phyloP scores from a whole-genome alignment of 2,888 invertebrate species.

The Cataglyphis altisquamis region DNA sequence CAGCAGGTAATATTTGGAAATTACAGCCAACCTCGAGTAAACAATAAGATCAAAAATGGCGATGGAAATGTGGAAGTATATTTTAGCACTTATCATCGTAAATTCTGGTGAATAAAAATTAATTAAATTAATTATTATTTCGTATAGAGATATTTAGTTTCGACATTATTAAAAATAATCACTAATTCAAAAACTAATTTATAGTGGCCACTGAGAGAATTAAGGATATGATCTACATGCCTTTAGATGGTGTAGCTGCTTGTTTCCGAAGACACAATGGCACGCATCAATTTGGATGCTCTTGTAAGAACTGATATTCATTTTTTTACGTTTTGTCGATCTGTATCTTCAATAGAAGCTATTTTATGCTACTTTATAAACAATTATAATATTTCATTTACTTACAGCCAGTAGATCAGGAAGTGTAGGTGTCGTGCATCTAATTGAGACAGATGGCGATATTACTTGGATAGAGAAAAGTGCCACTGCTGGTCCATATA shows the following conservation, averaged over 20 bases:
- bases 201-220: constrained; percentile 88
- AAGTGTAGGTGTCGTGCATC: constrained; percentile 94
- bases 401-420: constrained; percentile 91
- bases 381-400: not conserved
- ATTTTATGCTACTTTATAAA: not conserved
- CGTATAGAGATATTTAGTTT: not conserved
- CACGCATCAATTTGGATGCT: constrained; percentile 98
- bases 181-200: constrained; percentile 26
- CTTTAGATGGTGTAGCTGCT: constrained; percentile 90
- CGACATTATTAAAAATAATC: not conserved
- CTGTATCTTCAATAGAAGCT: not conserved
- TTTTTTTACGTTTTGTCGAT: not conserved
- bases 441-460: constrained; percentile 90
- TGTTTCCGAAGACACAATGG: constrained; percentile 97
- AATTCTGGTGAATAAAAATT: constrained; percentile 48
- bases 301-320: constrained; percentile 90
- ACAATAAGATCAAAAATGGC: constrained; percentile 8
- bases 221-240: constrained; percentile 93
- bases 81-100: constrained; percentile 47
- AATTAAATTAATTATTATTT: not conserved
- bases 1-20: constrained; percentile 4
- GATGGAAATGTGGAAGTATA: constrained; percentile 44
- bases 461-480: constrained; percentile 91
- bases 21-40: not conserved
- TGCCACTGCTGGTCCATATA: constrained; percentile 93